Base-by-base conservation (phyloP, 2,888 invertebrate genomes). In the Heliconius hortense region DNA sequence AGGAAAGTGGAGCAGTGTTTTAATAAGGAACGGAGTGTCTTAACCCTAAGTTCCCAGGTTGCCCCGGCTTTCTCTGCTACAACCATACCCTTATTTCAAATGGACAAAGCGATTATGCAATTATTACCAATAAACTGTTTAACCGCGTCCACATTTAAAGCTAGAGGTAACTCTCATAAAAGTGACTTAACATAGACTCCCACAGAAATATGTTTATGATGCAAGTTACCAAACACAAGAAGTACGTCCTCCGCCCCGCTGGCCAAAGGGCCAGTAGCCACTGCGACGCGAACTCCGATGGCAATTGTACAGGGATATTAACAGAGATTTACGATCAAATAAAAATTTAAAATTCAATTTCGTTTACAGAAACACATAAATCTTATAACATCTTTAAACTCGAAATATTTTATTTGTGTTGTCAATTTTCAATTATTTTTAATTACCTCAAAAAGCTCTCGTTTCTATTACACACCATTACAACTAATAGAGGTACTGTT, bases 331-430 rank as follows among this genome's bases (percentile, higher is more conserved):
- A 69, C 31, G 69, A 13, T 35, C 31, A 31, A 53, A 69, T 69
- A 35, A 35, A 69, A n/a, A n/a, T 13, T 69, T 69, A 24, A 69
- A 28, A 68, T 35, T 69, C 31, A 69, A 56, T 35, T 31, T 69
- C 53, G 31, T 53, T 69, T 69, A 69, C 31, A 69, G 56, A 69
- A 69, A 28, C 21, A 31, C 31, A 69, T 69, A 69, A 69, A 56
- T 69, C 69, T 28, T 56, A 7, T 56, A 15, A 24, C 70, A 59
- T 72, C 64, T 35, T 31, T n/a, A 24, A 56, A 56, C 1, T 53
- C 15, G 15, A 53, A 53, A 28, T 15, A 31, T 53, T 69, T 68
- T n/a, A n/a, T 13, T 53, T 68, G 67, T 68, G 21, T 31, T 31
- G 53, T 69, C 28, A 48, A 13, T 21, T 56, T 69, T 35, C 31